These are phyloP conservation scores for Hylaeus anthracinus DNA, from an alignment of 1,140 invertebrate species.

Conservation along the genomic window DNA sequence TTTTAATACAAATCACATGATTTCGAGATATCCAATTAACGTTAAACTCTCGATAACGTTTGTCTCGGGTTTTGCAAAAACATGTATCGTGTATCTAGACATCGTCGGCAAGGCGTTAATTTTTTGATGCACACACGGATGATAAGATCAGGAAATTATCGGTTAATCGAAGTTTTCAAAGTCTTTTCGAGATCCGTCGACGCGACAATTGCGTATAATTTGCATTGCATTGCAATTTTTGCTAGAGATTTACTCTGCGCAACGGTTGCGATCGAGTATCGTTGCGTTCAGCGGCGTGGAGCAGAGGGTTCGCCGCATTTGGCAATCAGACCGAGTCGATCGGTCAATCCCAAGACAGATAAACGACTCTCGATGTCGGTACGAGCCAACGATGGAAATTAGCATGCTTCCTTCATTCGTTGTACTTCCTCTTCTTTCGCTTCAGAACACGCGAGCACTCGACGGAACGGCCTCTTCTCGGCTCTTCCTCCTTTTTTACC, in stretches of 20 bases:
- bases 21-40: no score
- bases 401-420: constrained; percentile 68
- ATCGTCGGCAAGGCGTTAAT: no score
- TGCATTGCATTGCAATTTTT: no score
- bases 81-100: no score
- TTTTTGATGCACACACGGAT: neutral
- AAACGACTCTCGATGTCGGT: constrained; percentile 71
- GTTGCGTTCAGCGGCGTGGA: neutral
- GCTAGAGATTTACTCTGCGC: no score
- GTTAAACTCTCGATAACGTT: no score
- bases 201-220: neutral
- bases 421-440: constrained; percentile 70
- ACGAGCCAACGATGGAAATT: constrained; percentile 71
- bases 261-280: neutral
- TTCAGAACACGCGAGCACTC: constrained; percentile 70
- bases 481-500: constrained; percentile 22
- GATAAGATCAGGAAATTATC: neutral
- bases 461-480: constrained; percentile 60
- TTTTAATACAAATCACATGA: no score
- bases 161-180: neutral
- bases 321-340: constrained; percentile 67
- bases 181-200: neutral
- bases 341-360: constrained; percentile 46
- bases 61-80: no score
- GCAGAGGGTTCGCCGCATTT: constrained; percentile 35